These are phyloP conservation scores for Tetranychus cinnabarinus DNA, from an alignment of 1,140 invertebrate species.

Conservation along the genomic window DNA sequence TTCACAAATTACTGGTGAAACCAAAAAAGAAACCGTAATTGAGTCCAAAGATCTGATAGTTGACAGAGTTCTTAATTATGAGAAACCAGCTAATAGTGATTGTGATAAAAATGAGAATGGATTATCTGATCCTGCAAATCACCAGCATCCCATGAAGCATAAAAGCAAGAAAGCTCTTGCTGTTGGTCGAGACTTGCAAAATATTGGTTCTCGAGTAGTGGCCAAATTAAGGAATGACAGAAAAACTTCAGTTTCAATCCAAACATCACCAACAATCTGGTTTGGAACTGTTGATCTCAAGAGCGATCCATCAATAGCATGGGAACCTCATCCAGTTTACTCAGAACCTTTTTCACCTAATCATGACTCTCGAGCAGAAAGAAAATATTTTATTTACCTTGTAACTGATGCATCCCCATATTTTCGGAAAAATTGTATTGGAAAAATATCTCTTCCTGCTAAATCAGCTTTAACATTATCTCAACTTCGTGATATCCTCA, in stretches of 20 bases:
- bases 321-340: background rate
- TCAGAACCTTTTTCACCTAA: background rate
- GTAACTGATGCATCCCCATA: constrained; percentile 2
- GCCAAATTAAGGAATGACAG: background rate
- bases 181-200: background rate
- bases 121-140: background rate
- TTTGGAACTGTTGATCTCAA: background rate
- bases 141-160: background rate
- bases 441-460: constrained; percentile 1
- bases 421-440: constrained; percentile 6
- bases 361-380: background rate
- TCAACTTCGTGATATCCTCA: constrained; percentile 4
- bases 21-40: too few species aligned
- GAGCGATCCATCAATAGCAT: background rate
- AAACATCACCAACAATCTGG: background rate
- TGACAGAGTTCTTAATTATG: background rate
- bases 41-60: too few species aligned
- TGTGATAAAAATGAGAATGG: background rate
- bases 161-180: background rate
- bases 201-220: background rate
- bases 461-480: constrained; percentile 4
- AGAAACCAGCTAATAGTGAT: background rate
- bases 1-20: too few species aligned
- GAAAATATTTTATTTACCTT: constrained; percentile 8
- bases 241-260: background rate